Base-by-base conservation (phyloP, 92 coral and sea anemone species). In the Muricea muricata region DNA sequence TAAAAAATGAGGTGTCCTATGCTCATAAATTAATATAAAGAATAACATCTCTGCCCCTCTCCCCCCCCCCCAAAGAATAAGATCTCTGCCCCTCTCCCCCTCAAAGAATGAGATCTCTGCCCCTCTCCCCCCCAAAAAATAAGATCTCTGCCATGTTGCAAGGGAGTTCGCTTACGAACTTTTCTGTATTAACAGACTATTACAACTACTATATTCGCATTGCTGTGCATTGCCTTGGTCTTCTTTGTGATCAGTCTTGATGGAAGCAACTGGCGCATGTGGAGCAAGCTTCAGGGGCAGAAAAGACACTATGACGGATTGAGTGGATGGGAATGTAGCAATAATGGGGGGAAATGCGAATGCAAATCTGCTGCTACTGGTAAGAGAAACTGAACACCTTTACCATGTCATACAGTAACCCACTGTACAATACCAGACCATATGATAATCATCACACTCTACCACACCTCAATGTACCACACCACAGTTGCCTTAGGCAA, bases 211-310 rank as follows among this genome's bases (percentile, higher is more conserved):
- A 48, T 75, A 50, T 75, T 75, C 20, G 58, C 41, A 20, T 31
- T 75, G 12, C 31, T 31, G 7, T 75, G 42, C 35, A 46, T 75
- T 1, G 20, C 41, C 31, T 18, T 75, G 2, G 52, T 28, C 0
- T 14, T 75, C 12, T 75, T 75, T 34, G 41, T 75, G 13, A n/a
- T 75, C 65, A 17, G 65, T 75, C 41, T 75, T 65, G 80, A 75
- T 29, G 80, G 80, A 34, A 14, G 25, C 0, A 75, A 75, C 35
- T 75, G 80, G 80, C 20, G 9, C 30, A 17, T 11, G 6, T 75
- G 80, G 80, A 75, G 24, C 42, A 26, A 15, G 11, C 0, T 20
- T 42, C 42, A 48, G 0, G 45, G 65, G n/a, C 28, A 29, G 20
- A 75, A 75, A 75, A 2, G 8, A 11, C 31, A 75, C 42, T 75